These are phyloP conservation scores for Mastomys coucha DNA, from an alignment of 2,113 vertebrate genomes.

Conservation along the genomic window DNA sequence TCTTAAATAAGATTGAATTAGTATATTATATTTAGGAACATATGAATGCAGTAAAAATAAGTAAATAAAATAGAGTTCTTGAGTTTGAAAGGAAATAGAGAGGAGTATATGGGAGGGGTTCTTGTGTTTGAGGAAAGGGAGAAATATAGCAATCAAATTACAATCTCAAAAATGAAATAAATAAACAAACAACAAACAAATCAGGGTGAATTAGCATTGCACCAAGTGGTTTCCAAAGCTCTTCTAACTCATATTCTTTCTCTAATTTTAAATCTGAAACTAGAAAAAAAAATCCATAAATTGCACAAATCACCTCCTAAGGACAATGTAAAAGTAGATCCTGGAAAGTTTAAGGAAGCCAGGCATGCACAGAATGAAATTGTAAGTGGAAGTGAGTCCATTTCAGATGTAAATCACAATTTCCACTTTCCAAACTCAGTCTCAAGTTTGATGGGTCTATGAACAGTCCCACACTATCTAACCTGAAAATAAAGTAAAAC, in stretches of 20 bases:
- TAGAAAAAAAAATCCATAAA: not conserved
- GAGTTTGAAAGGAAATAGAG: not conserved
- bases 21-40: not conserved
- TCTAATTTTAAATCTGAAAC: constrained; percentile 42
- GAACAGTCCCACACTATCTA: not conserved
- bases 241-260: constrained; percentile 19
- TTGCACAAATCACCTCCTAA: constrained; percentile 50
- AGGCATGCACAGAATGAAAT: not conserved
- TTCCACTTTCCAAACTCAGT: constrained; percentile 6
- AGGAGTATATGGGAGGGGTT: not conserved
- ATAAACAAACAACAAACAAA: not conserved
- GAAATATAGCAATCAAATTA: not conserved
- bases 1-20: constrained; percentile 50
- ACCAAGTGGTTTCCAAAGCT: not conserved
- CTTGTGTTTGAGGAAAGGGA: not conserved
- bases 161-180: not conserved
- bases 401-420: constrained; percentile 50
- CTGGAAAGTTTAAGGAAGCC: constrained; percentile 7
- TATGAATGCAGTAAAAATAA: not conserved
- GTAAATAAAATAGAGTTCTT: not conserved
- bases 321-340: not conserved
- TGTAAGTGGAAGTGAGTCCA: constrained; percentile 34
- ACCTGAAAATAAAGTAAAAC: constrained; percentile 38
- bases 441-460: not conserved
- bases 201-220: constrained; percentile 8